Percentiles rank a stretch among this genome's conserved stretches.
Evolutionary conservation across 2,888 invertebrate genomes (phyloP).

Genomic region (Mystacides longicornis): DNA sequence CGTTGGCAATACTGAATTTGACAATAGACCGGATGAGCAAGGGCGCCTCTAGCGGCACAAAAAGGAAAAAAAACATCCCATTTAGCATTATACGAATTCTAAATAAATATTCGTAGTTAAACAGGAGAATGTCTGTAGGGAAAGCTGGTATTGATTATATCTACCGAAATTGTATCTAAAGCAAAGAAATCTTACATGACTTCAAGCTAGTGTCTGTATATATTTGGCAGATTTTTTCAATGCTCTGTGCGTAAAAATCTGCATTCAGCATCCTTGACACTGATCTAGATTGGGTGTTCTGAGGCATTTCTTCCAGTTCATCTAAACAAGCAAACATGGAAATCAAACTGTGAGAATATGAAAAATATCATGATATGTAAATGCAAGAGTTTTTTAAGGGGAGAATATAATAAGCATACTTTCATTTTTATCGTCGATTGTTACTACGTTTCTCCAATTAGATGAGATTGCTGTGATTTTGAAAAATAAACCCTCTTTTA

Average conservation of each 20-base stretch:
- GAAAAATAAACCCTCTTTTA: conserved; percentile 48
- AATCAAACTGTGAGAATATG: background rate
- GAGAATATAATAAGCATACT: background rate
- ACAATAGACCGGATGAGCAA: no score
- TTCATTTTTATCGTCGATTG: conserved; percentile 1
- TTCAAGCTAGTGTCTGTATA: background rate
- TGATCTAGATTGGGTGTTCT: background rate
- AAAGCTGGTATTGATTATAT: no score
- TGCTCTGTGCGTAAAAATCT: background rate
- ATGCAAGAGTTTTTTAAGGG: background rate
- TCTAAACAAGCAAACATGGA: background rate
- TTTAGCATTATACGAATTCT: no score
- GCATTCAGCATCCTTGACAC: background rate
- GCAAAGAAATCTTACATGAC: background rate
- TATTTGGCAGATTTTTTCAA: background rate
- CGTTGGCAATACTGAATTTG: no score
- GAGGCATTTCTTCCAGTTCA: background rate
- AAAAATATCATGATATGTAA: background rate
- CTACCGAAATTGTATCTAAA: no score
- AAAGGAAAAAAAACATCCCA: no score
- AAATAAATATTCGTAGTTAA: no score
- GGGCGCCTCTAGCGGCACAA: no score
- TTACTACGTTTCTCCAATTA: conserved; percentile 38
- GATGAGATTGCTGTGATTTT: conserved; percentile 40
- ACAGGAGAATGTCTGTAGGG: no score